Conservation (phyloP, 1,140 invertebrate genomes). For the Aphelenchoides besseyi region DNA sequence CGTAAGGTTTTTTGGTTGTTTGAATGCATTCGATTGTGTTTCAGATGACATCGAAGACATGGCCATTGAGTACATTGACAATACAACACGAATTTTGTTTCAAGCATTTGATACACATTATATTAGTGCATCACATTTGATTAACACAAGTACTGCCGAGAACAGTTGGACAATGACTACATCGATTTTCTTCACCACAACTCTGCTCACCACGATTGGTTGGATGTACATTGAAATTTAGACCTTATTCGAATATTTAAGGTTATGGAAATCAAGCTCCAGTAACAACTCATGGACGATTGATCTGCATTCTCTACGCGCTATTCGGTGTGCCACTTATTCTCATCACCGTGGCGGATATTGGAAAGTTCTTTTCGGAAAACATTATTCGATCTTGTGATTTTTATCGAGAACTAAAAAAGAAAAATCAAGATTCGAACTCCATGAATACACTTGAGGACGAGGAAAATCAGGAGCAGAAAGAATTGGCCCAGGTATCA, state of each 20-base stretch:
- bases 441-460: slow-evolving; percentile 16
- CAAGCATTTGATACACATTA: slow-evolving; percentile 63
- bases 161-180: slow-evolving; percentile 61
- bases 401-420: slow-evolving; percentile 29
- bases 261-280: slow-evolving; percentile 61
- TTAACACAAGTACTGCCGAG: slow-evolving; percentile 26
- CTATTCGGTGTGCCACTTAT: slow-evolving; percentile 61
- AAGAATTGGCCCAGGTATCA: slow-evolving; percentile 18
- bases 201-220: slow-evolving; percentile 61
- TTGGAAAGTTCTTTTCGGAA: slow-evolving; percentile 61
- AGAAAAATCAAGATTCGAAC: slow-evolving; percentile 15
- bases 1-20: neutral
- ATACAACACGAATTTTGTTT: slow-evolving; percentile 56
- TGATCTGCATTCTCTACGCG: slow-evolving; percentile 62
- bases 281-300: slow-evolving; percentile 47
- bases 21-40: neutral
- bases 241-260: slow-evolving; percentile 34
- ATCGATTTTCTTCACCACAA: slow-evolving; percentile 61
- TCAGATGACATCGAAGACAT: slow-evolving; percentile 31
- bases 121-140: slow-evolving; percentile 40
- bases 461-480: slow-evolving; percentile 7
- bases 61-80: slow-evolving; percentile 55
- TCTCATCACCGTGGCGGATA: slow-evolving; percentile 61
- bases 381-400: slow-evolving; percentile 59
- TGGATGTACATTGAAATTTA: slow-evolving; percentile 7